phyloP scores from a whole-genome alignment of 2,888 invertebrate species.

The Heteropelma amictum region DNA sequence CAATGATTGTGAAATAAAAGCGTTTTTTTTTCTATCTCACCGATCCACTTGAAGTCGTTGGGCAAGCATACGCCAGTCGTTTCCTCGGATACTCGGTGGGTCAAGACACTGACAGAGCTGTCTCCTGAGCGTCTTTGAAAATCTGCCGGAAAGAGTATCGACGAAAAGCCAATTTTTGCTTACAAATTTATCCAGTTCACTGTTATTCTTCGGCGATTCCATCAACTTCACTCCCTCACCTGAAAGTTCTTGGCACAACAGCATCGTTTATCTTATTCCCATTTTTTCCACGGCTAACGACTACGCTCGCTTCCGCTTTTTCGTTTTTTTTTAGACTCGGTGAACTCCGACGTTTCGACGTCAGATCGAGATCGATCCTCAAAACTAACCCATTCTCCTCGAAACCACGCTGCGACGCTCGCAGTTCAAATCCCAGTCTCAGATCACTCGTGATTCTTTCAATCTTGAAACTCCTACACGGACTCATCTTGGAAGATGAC shows the following conservation, averaged over 20 bases:
- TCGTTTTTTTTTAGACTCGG: constrained; percentile 54
- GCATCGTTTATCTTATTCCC: constrained; percentile 64
- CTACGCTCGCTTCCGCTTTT: constrained; percentile 58
- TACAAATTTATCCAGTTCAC: neutral
- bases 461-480: constrained; percentile 92
- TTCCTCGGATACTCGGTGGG: constrained; percentile 90
- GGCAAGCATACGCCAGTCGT: constrained; percentile 96
- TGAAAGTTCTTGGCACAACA: constrained; percentile 66
- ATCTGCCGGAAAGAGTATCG: constrained; percentile 54
- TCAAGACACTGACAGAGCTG: constrained; percentile 90
- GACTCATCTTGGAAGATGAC: constrained; percentile 85
- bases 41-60: constrained; percentile 92
- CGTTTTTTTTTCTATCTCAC: constrained; percentile 54
- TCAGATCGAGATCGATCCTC: constrained; percentile 67
- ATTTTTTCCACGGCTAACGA: constrained; percentile 64
- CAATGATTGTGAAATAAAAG: constrained; percentile 16
- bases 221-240: too few relatives aligned
- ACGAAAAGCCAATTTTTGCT: constrained; percentile 5
- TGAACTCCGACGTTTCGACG: constrained; percentile 60
- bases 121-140: constrained; percentile 80
- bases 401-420: constrained; percentile 65
- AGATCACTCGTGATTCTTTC: constrained; percentile 77
- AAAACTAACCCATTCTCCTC: constrained; percentile 66
- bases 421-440: constrained; percentile 65
- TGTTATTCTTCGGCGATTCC: too few relatives aligned